phyloP scores from a whole-genome alignment of 2,888 invertebrate genomes.

The Thysanoteuthis rhombus region DNA sequence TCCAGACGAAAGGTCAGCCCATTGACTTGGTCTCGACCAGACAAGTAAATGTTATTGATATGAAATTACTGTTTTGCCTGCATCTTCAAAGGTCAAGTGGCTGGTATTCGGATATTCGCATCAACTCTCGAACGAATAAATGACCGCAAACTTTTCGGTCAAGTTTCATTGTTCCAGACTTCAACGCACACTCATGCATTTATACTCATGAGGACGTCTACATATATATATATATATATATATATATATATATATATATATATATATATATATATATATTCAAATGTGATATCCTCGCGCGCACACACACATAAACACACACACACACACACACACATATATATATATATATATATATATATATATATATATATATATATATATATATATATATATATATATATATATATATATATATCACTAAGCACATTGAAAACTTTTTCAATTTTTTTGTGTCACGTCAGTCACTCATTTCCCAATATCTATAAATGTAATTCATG shows the following conservation, averaged over 20 bases:
- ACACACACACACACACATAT: too few relatives aligned
- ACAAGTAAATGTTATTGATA: not conserved
- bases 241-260: not conserved
- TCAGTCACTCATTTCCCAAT: too few relatives aligned
- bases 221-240: not conserved
- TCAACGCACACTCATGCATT: not conserved
- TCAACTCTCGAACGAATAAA: not conserved
- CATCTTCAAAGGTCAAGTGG: not conserved
- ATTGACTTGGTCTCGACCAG: not conserved
- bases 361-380: too few relatives aligned
- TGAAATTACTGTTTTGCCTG: not conserved
- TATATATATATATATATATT: too few relatives aligned
- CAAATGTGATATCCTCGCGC: too few relatives aligned
- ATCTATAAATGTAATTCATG: too few relatives aligned
- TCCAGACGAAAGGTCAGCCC: not conserved
- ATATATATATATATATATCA: not conserved
- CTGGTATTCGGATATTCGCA: not conserved
- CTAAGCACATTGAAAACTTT: too few relatives aligned
- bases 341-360: too few relatives aligned
- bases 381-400: too few relatives aligned
- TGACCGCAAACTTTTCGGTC: not conserved
- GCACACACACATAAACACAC: too few relatives aligned
- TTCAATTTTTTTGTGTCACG: too few relatives aligned
- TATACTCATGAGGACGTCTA: not conserved
- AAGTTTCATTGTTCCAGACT: not conserved